Evolutionary conservation across 2,113 vertebrate genomes (phyloP), one percentile per base, ranked within the genome.

Genomic region (Scartelaos histophorus): DNA sequence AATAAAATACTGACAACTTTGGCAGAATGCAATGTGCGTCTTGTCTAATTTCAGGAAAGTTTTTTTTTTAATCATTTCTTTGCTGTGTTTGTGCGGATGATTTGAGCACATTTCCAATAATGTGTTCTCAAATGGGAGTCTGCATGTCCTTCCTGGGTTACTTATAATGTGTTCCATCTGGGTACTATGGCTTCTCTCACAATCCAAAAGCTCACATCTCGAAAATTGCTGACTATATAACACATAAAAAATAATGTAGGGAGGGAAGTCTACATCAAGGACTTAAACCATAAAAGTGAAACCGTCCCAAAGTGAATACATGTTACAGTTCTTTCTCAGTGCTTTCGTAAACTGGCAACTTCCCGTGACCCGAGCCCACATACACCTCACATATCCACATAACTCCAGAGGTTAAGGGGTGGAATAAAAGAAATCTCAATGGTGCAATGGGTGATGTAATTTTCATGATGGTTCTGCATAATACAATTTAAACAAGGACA

Each of bases 1-100:
- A 94, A 93, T 91, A 88, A 93, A 92, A 90, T 70, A 87, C 81
- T 90, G 78, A 89, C 66, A 87, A 89, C 74, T 88, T 93, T 93
- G 92, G 76, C 88, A 85, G 89, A 89, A 85, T 81, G 53, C 60
- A 70, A 73, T 10, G 3, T 71, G n/a, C 11, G 34, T 38, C 19
- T 38, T 61, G 58, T 61, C 7, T 61, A 7, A 49, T 67, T 72
- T 47, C 56, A 3, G 22, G 15, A 60, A 25, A 34, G 2, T 54
- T 54, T 54, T 5, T 54, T 54, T 5, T 21, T 2, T 7, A 21
- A 54, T 9, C 0, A 54, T 54, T 10, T 54, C 19, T 58, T 25
- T 25, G 15, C 53, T 16, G 7, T 21, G 7, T 54, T 54, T 54
- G 49, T 1, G 15, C 19, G 49, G 49, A 51, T 17, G 3, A 15